Conservation (phyloP, 2,797 vertebrate species). For the Falco peregrinus region DNA sequence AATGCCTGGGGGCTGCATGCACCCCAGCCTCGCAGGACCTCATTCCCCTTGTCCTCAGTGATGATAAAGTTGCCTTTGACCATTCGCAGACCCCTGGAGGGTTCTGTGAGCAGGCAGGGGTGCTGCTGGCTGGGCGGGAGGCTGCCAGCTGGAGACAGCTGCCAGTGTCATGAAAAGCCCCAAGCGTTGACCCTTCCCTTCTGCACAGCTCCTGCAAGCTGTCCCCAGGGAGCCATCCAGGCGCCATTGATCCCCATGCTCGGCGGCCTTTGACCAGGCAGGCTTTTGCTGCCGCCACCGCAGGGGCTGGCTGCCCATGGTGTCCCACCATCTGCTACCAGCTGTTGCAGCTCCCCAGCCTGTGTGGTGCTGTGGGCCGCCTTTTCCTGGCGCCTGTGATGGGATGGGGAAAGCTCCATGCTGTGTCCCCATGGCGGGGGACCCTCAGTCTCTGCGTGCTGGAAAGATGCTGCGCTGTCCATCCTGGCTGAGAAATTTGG, state of each 20-base stretch:
- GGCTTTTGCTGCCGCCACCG: neutral
- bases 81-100: accelerated
- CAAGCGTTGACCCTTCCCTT: neutral
- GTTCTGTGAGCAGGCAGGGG: accelerated
- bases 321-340: slow-evolving; percentile 34
- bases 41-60: neutral
- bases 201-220: neutral
- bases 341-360: neutral
- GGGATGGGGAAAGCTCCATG: neutral
- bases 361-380: accelerated
- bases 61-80: neutral
- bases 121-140: neutral
- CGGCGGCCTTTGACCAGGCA: slow-evolving; percentile 3
- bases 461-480: neutral
- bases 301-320: neutral
- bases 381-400: neutral
- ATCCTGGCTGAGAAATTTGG: neutral
- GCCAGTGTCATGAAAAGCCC: neutral
- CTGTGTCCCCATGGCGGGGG: neutral
- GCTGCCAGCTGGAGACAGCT: slow-evolving; percentile 12
- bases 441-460: neutral
- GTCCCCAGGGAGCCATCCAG: neutral
- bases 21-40: neutral
- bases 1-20: neutral
- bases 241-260: neutral